Conservation (phyloP, 2,113 vertebrate species). For the Thalassoma bifasciatum region DNA sequence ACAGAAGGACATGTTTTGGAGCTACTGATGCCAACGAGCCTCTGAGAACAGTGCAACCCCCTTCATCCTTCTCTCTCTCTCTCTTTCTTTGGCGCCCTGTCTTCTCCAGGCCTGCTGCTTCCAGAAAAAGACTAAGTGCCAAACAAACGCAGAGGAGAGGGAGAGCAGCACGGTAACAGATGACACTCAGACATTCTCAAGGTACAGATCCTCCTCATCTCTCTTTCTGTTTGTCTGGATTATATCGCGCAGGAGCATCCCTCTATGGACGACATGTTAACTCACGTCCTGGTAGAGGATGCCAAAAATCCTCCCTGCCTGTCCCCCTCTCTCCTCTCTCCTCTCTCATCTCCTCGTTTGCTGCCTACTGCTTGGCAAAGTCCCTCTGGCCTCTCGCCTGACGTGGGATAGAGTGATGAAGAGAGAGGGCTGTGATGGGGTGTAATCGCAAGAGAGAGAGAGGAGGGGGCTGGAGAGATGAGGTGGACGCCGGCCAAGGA, state of each 20-base stretch:
- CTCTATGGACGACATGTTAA: conserved; percentile 34
- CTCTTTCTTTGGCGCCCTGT: conserved; percentile 35
- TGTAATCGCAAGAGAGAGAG: conserved; percentile 21
- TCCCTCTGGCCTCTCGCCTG: conserved; percentile 29
- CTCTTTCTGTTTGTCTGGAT: conserved; percentile 27
- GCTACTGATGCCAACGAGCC: conserved; percentile 56
- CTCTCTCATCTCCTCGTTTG: background rate
- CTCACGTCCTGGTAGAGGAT: conserved; percentile 44
- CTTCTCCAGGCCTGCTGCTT: conserved; percentile 37
- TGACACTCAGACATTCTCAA: conserved; percentile 59
- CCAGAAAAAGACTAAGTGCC: conserved; percentile 47
- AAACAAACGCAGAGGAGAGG: conserved; percentile 50
- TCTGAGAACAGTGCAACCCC: conserved; percentile 56
- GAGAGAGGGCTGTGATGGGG: conserved; percentile 38
- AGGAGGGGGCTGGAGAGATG: conserved; percentile 19
- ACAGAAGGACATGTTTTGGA: conserved; percentile 73
- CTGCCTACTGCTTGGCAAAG: conserved; percentile 35
- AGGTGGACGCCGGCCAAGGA: conserved; percentile 17
- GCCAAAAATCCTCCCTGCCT: conserved; percentile 40
- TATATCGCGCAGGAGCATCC: conserved; percentile 39
- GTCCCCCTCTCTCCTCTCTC: conserved; percentile 8
- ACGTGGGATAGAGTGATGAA: conserved; percentile 49
- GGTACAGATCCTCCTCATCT: conserved; percentile 22
- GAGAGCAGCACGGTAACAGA: conserved; percentile 15
- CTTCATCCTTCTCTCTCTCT: conserved; percentile 30